phyloP scores from a whole-genome alignment of 53 echinoderm and acorn worm species.

The Henricia sp. region DNA sequence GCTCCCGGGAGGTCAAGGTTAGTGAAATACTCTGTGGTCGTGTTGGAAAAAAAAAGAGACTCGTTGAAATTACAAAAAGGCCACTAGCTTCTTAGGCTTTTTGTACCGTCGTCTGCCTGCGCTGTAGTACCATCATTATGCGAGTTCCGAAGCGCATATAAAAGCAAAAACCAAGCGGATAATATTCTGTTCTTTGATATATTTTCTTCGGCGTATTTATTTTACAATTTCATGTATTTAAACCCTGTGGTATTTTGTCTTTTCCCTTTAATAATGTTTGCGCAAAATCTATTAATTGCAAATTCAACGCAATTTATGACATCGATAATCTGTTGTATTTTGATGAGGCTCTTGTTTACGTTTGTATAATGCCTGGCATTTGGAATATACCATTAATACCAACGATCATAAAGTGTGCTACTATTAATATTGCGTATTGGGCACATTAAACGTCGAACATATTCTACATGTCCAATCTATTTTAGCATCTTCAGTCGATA shows the following conservation, averaged over 20 bases:
- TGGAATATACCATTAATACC: no score
- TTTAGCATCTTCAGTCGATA: no score
- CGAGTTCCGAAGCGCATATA: not conserved
- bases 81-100: not conserved
- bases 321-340: not conserved
- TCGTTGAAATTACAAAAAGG: constrained; percentile 26
- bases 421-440: no score
- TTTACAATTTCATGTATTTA: not conserved
- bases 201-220: not conserved
- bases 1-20: constrained; percentile 68
- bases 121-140: constrained; percentile 11
- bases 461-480: no score
- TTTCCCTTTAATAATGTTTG: not conserved
- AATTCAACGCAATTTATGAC: no score
- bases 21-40: constrained; percentile 29
- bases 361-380: not conserved
- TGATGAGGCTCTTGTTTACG: not conserved
- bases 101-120: not conserved
- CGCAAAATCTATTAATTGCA: no score
- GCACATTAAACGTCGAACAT: no score
- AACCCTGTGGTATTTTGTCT: not conserved
- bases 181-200: not conserved
- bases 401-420: no score
- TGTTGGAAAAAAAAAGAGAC: no score
- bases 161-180: not conserved